These are phyloP conservation scores for Hydropsyche tenuis DNA, from an alignment of 1,140 invertebrate genomes.

Conservation along the genomic window DNA sequence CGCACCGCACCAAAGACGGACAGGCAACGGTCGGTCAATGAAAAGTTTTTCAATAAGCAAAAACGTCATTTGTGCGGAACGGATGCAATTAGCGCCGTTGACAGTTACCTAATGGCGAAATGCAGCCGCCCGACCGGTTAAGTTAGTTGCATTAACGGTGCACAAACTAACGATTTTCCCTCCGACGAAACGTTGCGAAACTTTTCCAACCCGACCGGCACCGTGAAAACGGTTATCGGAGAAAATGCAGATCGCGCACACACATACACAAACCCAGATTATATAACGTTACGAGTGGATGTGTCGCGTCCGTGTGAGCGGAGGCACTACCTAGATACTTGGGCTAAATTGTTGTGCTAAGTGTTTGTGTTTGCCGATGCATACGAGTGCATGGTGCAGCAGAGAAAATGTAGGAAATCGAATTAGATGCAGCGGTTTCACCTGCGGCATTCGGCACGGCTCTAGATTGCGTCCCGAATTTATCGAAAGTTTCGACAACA, in stretches of 20 bases:
- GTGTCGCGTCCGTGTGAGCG: background rate
- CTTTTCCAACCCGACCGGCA: slow-evolving; percentile 2
- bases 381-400: background rate
- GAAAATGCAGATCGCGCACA: slow-evolving; percentile 35
- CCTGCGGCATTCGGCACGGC: slow-evolving; percentile 37
- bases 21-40: background rate
- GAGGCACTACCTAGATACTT: background rate
- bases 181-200: slow-evolving; percentile 22
- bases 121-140: slow-evolving; percentile 13
- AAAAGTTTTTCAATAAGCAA: slow-evolving; percentile 21
- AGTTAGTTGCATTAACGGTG: slow-evolving; percentile 26
- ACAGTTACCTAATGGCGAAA: slow-evolving; percentile 17
- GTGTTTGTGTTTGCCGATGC: slow-evolving; percentile 26
- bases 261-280: slow-evolving; percentile 2
- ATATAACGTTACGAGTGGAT: background rate
- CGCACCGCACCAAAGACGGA: too few species aligned
- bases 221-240: slow-evolving; percentile 35
- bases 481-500: slow-evolving; percentile 38
- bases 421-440: slow-evolving; percentile 48
- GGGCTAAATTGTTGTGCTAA: slow-evolving; percentile 23
- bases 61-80: slow-evolving; percentile 8
- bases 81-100: slow-evolving; percentile 25
- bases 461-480: slow-evolving; percentile 38
- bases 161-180: slow-evolving; percentile 22
- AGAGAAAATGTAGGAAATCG: slow-evolving; percentile 39